A percentile compares a stretch with the other conserved stretches of the same genome.
These are phyloP conservation scores for Cephus pygmeus DNA, from an alignment of 2,888 invertebrate species.

Conservation along the genomic window DNA sequence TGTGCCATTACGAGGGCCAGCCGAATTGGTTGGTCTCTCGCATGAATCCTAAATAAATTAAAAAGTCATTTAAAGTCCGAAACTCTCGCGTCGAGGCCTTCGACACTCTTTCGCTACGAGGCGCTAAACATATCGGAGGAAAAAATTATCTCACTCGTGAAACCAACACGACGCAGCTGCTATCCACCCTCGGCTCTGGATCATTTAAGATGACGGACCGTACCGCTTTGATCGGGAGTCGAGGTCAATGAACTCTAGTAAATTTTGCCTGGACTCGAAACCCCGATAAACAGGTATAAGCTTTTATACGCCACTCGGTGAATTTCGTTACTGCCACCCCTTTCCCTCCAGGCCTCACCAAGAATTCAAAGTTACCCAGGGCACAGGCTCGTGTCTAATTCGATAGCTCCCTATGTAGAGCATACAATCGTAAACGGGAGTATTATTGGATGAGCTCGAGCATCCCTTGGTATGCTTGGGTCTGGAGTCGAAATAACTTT, in stretches of 20 bases:
- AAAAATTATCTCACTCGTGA: neutral
- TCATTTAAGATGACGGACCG: neutral
- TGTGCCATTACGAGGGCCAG: neutral
- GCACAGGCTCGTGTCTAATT: slow-evolving; percentile 17
- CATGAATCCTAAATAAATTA: neutral
- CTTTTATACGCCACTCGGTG: neutral
- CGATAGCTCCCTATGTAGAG: slow-evolving; percentile 19
- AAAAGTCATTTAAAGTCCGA: neutral
- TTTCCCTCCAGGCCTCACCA: neutral
- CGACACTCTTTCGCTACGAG: neutral
- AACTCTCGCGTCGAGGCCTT: neutral
- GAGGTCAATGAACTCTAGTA: neutral
- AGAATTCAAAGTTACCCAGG: neutral
- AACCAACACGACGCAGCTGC: neutral
- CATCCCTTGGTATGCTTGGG: slow-evolving; percentile 10
- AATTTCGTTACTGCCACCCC: neutral
- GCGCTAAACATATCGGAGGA: neutral
- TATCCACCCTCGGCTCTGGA: neutral
- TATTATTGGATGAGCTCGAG: slow-evolving; percentile 25
- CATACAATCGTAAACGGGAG: slow-evolving; percentile 21
- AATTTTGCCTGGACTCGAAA: neutral
- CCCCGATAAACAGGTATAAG: neutral
- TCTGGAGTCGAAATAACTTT: slow-evolving; percentile 17
- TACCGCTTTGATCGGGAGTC: neutral
- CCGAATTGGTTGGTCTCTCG: neutral